Base-by-base conservation (phyloP, 2,888 invertebrate genomes). In the Eristalinus sepulchralis region DNA sequence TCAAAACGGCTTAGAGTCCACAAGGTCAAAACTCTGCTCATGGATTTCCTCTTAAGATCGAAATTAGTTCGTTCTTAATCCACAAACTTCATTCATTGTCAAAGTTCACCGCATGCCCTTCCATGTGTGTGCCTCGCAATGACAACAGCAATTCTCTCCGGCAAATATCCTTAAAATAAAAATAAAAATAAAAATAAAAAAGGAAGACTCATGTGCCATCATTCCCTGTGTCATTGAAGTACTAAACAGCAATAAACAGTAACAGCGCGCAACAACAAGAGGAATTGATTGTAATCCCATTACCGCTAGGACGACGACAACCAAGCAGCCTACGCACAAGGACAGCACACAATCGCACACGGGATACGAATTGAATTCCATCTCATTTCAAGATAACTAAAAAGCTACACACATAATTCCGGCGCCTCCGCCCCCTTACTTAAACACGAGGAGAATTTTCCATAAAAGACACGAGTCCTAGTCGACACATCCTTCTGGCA, bases 261-360 rank as follows among this genome's bases (percentile, higher is more conserved):
- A 33, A 63, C 53, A 22, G 53, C 62, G 53, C 62, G 39, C 22
- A 72, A 76, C 33, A 72, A 76, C 64, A 72, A 71, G 47, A 66
- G 66, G 39, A 79, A 72, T 79, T 72, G 71, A 79, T 66, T 79
- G 66, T 72, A 79, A 66, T 79, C 71, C 53, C 27, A 72, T 60
- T 72, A 71, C 47, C 8, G 33, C 47, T 20, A 59, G 24, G 34
- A 27, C 31, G 70, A 78, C 17, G 31, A 13, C 36, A 20, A 39
- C 31, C 36, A 20, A 39, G 20, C 36, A 10, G 36, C 60, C 57
- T 57, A 31, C 27, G 53, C 33, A 53, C 47, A 27, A 39, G 31
- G 60, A 6, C 24, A 33, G 10, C 57, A 57, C 57, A 57, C 22
- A 1, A 34, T 24, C 39, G 17, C 47, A 47, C 47, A 75, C 17